Evolutionary conservation across 2,797 vertebrate species (phyloP), one percentile per base, ranked within the genome.

Genomic region (Adrianichthys oophorus): DNA sequence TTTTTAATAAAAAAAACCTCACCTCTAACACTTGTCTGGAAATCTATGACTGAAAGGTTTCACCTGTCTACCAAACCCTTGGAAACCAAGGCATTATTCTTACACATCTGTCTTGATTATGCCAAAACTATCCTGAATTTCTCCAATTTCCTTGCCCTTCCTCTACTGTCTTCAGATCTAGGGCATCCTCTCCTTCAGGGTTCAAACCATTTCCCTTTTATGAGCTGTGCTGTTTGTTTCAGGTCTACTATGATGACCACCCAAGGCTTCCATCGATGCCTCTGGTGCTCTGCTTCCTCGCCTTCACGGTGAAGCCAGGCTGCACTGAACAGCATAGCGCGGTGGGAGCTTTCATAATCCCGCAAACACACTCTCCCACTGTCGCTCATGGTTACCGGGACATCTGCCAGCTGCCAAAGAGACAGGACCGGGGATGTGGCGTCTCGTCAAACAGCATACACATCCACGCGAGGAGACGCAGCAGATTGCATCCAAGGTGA

Each of bases 401-500:
- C 85, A 83, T 82, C 80, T 85, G 84, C 79, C 79, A 79, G 82
- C 84, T 84, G 85, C 77, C 79, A 78, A 70, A 81, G 71, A 67
- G 80, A 63, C 55, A 53, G 7, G 23, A 70, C 57, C 56, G 47
- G 76, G 63, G 72, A 71, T 47, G 10, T 61, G 29, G 60, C 55
- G 50, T 57, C 63, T 74, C 70, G 51, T 32, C 19, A 55, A 50
- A 64, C 74, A 60, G 74, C 41, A 47, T 48, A 68, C 51, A 65
- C 45, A 44, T 56, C 53, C 41, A 51, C 59, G 63, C 1, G 18
- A 56, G 48, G 32, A 42, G 55, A 80, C 59, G 74, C 46, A 72
- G 80, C 87, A 87, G 85, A 89, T 85, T 85, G 83, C 52, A 64
- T 85, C 77, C 83, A 84, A 85, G 83, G 84, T 88, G 85, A 88